Base-by-base conservation (phyloP, 2,888 invertebrate genomes). In the Sinohyriopsis cumingii region DNA sequence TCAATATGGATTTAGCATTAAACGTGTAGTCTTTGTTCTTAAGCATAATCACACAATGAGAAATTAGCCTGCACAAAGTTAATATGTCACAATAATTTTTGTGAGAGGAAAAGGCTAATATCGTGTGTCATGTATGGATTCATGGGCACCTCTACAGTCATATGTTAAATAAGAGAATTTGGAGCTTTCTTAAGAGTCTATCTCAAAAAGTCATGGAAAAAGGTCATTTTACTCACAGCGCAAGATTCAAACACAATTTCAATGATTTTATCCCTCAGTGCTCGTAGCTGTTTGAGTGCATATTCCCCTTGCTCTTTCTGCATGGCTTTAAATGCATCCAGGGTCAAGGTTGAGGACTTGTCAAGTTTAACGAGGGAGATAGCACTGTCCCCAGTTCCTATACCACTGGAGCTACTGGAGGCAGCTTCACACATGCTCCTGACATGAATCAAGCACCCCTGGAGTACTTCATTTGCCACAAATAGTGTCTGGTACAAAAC, bases 191-290 rank as follows among this genome's bases (percentile, higher is more conserved):
- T 45, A 45, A 45, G 15, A 12, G 3, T 45, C 45, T 45, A 3
- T 45, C 45, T 7, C 6, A 7, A 45, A 45, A 45, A 45, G 15
- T 45, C 45, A 45, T 12, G n/a, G 24, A 60, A n/a, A 60, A 22
- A 60, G 20, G 22, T 54, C 2, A 28, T n/a, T 19, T n/a, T 61
- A 84, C 89, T 85, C 75, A 89, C 89, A 54, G 87, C 87, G 79
- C 89, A 89, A 1, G 89, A 85, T 66, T 89, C 86, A 86, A 86
- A 89, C 15, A 88, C 87, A 55, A 89, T 79, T 28, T 87, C 84
- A 33, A 89, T 83, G 55, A 89, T 81, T 57, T 84, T 84, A 55
- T 80, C 80, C 54, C 87, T 70, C n/a, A 89, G 81, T 18, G 78
- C 76, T 28, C 71, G 78, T 64, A 89, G 72, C 77, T 86, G 81